Evolutionary conservation across 2,113 vertebrate species (phyloP).

Genomic region (Scortum barcoo): DNA sequence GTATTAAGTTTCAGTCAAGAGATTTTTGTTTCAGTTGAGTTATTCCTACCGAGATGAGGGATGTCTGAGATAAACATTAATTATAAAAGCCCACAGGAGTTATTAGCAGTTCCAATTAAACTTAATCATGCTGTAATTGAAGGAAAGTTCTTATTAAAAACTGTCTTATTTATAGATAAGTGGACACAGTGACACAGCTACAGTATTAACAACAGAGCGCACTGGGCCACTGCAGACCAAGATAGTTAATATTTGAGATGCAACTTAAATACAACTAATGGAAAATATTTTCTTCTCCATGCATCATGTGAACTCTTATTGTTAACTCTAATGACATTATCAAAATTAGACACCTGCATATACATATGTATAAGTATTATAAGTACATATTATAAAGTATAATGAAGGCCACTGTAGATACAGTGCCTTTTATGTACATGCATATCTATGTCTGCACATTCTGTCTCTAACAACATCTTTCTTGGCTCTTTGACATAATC

Average conservation of each 20-base stretch:
- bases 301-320: neutral
- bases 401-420: neutral
- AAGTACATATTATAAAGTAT: too few species aligned
- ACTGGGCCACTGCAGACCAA: neutral
- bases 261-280: neutral
- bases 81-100: conserved; percentile 24
- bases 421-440: neutral
- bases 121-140: conserved; percentile 35
- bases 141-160: conserved; percentile 39
- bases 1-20: conserved; percentile 15
- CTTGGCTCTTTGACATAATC: too few species aligned
- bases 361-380: too few species aligned
- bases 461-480: too few species aligned
- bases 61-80: conserved; percentile 28
- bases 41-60: conserved; percentile 30
- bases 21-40: neutral
- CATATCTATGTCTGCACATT: neutral
- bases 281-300: neutral
- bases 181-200: conserved; percentile 2
- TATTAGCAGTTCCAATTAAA: conserved; percentile 31
- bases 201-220: neutral
- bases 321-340: neutral
- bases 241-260: neutral
- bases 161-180: conserved; percentile 25
- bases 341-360: neutral